A percentile compares a stretch with the other conserved stretches of the same genome.
Evolutionary conservation across 1,140 invertebrate genomes (phyloP).

Genomic region (Trigoniulus corallinus): DNA sequence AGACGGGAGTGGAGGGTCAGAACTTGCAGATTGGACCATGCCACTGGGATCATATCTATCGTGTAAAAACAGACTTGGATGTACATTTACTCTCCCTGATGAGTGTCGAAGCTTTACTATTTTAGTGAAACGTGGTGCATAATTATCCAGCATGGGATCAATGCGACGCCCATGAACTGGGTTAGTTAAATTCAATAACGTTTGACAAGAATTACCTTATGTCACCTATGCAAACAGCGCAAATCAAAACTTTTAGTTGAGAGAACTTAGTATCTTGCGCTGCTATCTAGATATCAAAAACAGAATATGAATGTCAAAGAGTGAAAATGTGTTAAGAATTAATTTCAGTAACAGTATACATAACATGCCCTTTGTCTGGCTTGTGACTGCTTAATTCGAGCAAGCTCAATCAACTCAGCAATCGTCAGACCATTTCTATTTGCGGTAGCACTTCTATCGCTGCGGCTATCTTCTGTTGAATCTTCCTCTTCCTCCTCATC

Average conservation of each 20-base stretch:
- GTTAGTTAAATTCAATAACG: no score
- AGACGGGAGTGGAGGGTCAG: no score
- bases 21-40: no score
- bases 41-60: no score
- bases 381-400: conserved; percentile 23
- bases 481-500: conserved; percentile 18
- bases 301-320: background rate
- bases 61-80: no score
- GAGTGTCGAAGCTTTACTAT: no score
- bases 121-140: no score
- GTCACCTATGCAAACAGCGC: conserved; percentile 83
- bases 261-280: background rate
- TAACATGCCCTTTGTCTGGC: conserved; percentile 16
- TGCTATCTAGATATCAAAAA: conserved; percentile 2
- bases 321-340: background rate
- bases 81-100: no score
- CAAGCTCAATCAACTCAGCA: conserved; percentile 35
- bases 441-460: conserved; percentile 12
- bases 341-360: background rate
- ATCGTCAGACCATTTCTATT: conserved; percentile 22
- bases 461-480: conserved; percentile 15
- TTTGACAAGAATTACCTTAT: conserved; percentile 17
- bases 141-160: no score
- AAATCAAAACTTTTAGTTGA: conserved; percentile 45
- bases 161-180: no score